Evolutionary conservation across 2,888 invertebrate genomes (phyloP).

Genomic region (Prenolepis imparis): DNA sequence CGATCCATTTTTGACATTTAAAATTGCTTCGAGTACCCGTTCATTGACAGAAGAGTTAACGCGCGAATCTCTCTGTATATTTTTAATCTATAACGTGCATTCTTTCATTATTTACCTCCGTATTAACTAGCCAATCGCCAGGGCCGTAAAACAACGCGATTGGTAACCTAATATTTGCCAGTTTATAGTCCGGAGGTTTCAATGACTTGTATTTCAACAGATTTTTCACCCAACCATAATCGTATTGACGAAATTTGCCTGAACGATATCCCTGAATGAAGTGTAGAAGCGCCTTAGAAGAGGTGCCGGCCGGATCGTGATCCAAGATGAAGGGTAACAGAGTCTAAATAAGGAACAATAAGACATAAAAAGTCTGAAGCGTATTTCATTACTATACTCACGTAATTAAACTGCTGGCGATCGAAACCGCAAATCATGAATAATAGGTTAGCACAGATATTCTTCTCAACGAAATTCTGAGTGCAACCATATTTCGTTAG

Average conservation of each 20-base stretch:
- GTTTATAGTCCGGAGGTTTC: slow-evolving; percentile 89
- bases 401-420: slow-evolving; percentile 89
- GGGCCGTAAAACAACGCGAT: slow-evolving; percentile 90
- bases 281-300: slow-evolving; percentile 91
- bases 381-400: slow-evolving; percentile 77
- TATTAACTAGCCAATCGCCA: slow-evolving; percentile 92
- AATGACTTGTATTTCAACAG: slow-evolving; percentile 88
- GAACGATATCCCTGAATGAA: slow-evolving; percentile 89
- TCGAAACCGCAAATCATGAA: slow-evolving; percentile 92
- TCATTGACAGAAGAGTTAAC: no score
- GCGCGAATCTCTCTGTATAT: no score
- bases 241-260: slow-evolving; percentile 90
- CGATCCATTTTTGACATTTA: no score
- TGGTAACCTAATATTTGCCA: slow-evolving; percentile 89
- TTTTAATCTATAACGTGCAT: no score
- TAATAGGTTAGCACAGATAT: slow-evolving; percentile 91
- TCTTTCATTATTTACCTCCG: slow-evolving; percentile 84
- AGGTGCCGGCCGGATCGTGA: slow-evolving; percentile 92
- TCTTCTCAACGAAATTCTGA: slow-evolving; percentile 79
- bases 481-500: slow-evolving; percentile 90
- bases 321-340: slow-evolving; percentile 90
- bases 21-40: no score
- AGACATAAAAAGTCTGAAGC: background rate
- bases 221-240: slow-evolving; percentile 90
- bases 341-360: slow-evolving; percentile 64